Percentiles rank a stretch among this genome's conserved stretches.
These are phyloP conservation scores for Metridium senile DNA, from an alignment of 92 coral and sea anemone genomes.

Conservation along the genomic window DNA sequence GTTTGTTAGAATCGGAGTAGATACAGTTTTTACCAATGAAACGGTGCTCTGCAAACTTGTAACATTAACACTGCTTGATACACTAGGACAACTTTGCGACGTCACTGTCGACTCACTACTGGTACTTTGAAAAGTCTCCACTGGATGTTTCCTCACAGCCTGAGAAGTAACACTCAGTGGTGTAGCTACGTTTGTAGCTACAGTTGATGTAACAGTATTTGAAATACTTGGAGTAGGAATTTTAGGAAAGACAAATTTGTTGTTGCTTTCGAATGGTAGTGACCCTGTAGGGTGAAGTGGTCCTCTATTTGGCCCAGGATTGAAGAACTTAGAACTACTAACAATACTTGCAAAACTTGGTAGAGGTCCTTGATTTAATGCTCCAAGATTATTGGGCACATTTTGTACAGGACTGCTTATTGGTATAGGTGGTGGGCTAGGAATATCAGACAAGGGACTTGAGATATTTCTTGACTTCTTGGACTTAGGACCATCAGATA, in stretches of 20 bases:
- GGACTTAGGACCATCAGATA: constrained; percentile 26
- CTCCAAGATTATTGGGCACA: constrained; percentile 81
- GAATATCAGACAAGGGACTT: constrained; percentile 45
- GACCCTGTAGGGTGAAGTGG: constrained; percentile 39
- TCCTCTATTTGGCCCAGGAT: constrained; percentile 64
- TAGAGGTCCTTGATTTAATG: constrained; percentile 76
- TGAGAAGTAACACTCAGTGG: constrained; percentile 17
- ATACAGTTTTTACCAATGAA: constrained; percentile 19
- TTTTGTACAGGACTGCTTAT: constrained; percentile 83
- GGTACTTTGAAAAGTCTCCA: constrained; percentile 1
- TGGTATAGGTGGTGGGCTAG: constrained; percentile 50
- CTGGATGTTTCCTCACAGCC: background rate
- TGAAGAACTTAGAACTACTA: constrained; percentile 84
- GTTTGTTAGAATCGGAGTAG: constrained; percentile 23
- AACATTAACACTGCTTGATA: background rate
- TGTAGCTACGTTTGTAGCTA: constrained; percentile 23
- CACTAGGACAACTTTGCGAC: background rate
- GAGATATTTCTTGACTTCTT: constrained; percentile 42
- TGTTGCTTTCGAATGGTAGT: constrained; percentile 23
- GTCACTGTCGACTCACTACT: background rate
- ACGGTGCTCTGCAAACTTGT: constrained; percentile 21
- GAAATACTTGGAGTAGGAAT: background rate
- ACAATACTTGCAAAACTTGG: constrained; percentile 93
- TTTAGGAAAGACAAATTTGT: constrained; percentile 19
- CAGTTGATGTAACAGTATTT: constrained; percentile 1